Evolutionary conservation across 2,113 vertebrate genomes (phyloP).

Genomic region (Eleginops maclovinus): DNA sequence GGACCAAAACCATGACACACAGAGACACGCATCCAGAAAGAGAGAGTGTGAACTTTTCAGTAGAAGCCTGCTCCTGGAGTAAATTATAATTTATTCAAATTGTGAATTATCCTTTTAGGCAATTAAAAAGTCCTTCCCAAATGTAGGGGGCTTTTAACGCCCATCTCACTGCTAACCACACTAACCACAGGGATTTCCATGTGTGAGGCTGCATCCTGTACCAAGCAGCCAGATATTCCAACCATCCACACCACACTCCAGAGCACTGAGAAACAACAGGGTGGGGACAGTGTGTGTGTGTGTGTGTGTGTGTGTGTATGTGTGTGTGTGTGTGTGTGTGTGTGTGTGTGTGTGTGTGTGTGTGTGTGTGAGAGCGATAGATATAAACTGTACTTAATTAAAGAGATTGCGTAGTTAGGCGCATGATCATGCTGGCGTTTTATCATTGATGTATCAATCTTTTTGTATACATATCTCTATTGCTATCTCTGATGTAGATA

Average conservation of each 20-base stretch:
- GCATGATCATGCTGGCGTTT: constrained; percentile 9
- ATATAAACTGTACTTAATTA: constrained; percentile 46
- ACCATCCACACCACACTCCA: constrained; percentile 73
- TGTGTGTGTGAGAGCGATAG: no score
- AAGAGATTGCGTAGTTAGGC: constrained; percentile 14
- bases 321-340: no score
- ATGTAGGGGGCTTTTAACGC: constrained; percentile 74
- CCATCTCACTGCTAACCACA: constrained; percentile 75
- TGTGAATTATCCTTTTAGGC: constrained; percentile 76
- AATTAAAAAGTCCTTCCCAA: constrained; percentile 78
- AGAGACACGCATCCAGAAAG: constrained; percentile 9
- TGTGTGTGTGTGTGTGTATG: constrained; percentile 8
- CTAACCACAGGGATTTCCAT: constrained; percentile 83
- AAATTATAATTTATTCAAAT: constrained; percentile 75
- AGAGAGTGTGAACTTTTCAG: constrained; percentile 5
- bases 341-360: no score
- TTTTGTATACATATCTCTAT: constrained; percentile 15
- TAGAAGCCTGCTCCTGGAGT: constrained; percentile 49
- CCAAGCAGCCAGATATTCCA: constrained; percentile 79
- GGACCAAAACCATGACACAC: constrained; percentile 10
- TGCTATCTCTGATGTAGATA: neutral
- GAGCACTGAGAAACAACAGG: constrained; percentile 68
- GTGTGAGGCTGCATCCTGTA: constrained; percentile 79
- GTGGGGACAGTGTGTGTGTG: constrained; percentile 54
- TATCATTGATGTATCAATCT: constrained; percentile 29